These are phyloP conservation scores for Myiagra hebetior DNA, from an alignment of 2,113 vertebrate genomes.

Conservation along the genomic window DNA sequence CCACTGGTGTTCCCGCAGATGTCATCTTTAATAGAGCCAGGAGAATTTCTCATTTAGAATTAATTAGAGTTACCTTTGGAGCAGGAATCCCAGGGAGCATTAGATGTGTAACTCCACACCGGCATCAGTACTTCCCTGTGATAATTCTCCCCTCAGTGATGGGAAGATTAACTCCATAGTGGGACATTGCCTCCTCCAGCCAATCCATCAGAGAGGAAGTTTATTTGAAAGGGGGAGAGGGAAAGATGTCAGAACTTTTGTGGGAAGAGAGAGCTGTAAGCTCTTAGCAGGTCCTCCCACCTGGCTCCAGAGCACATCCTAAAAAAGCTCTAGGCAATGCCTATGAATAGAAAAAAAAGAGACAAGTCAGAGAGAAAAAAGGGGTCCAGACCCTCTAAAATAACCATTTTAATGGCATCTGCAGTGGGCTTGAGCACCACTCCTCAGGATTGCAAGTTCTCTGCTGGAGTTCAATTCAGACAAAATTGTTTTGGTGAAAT, in stretches of 20 bases:
- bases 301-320: background rate
- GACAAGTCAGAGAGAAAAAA: background rate
- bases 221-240: background rate
- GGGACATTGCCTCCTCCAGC: background rate
- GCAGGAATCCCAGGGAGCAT: background rate
- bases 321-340: background rate
- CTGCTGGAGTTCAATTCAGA: background rate
- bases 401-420: background rate
- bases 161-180: background rate
- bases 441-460: background rate
- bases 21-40: conserved; percentile 20
- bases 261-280: background rate
- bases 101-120: background rate
- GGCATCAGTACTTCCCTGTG: background rate
- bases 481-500: background rate
- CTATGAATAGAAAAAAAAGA: background rate
- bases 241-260: background rate
- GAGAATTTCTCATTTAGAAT: conserved; percentile 30
- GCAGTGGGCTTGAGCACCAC: background rate
- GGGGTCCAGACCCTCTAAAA: background rate
- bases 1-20: background rate
- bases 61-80: conserved; percentile 43
- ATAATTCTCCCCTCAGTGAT: background rate
- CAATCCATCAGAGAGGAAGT: background rate
- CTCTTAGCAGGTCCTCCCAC: background rate